Evolutionary conservation across 2,888 invertebrate genomes (phyloP).

Genomic region (Cheilosia variabilis): DNA sequence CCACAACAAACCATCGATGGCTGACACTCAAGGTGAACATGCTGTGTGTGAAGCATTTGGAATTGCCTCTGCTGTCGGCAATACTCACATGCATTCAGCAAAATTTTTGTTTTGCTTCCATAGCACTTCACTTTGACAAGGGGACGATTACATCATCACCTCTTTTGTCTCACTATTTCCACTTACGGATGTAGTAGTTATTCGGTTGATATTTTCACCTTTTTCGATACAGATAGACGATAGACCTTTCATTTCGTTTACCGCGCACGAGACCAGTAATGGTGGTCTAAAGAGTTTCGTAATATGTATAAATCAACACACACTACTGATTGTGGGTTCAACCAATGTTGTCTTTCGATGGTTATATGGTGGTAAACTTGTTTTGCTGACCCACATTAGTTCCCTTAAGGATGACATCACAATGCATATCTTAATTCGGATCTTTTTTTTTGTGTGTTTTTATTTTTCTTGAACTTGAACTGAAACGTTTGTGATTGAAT

Average conservation of each 20-base stretch:
- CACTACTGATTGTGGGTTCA: not conserved
- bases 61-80: not conserved
- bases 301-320: not conserved
- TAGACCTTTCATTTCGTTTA: constrained; percentile 11
- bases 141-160: constrained; percentile 28
- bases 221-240: constrained; percentile 8
- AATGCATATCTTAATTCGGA: not conserved
- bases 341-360: not conserved
- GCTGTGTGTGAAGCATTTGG: not conserved
- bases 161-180: constrained; percentile 3
- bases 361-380: constrained; percentile 10
- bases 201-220: not conserved
- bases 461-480: not conserved
- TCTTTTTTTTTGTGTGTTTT: not conserved
- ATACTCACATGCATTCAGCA: not conserved
- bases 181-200: too few relatives aligned
- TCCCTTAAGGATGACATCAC: constrained; percentile 22
- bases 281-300: constrained; percentile 11
- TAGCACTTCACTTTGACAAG: not conserved
- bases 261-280: not conserved
- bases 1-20: constrained; percentile 40
- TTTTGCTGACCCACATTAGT: constrained; percentile 33
- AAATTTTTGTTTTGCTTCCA: not conserved
- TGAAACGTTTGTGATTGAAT: not conserved
- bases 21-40: constrained; percentile 33